These are phyloP conservation scores for Stomatorhinus walkeri DNA, from an alignment of 2,797 vertebrate genomes.

Conservation along the genomic window DNA sequence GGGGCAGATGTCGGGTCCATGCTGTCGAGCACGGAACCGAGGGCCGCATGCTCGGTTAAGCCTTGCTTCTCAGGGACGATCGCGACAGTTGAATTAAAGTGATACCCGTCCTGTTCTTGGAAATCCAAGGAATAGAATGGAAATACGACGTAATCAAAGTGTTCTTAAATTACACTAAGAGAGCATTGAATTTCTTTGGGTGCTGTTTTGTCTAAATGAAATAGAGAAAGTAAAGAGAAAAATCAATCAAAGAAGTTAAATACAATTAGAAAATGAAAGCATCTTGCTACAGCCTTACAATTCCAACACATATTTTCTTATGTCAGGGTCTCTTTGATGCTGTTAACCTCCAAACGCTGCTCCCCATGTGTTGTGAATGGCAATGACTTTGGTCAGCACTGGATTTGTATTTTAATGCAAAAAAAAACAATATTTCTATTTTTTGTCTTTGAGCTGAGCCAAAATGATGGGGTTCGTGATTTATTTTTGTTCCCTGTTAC, in stretches of 20 bases:
- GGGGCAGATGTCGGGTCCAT: conserved; percentile 51
- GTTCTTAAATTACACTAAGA: not conserved
- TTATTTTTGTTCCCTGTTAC: conserved; percentile 41
- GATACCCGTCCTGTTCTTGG: not conserved
- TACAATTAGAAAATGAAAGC: not conserved
- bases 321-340: not conserved
- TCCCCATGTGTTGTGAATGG: not conserved
- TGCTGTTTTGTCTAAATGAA: not conserved
- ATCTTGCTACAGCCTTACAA: not conserved
- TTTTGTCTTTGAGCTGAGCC: conserved; percentile 38
- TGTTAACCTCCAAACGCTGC: not conserved
- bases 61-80: not conserved
- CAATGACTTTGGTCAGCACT: not conserved
- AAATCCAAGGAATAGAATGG: conserved; percentile 1
- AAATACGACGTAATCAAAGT: not conserved
- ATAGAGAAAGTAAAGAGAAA: not conserved
- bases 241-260: not conserved
- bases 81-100: not conserved
- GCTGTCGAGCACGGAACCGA: conserved; percentile 41
- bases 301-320: not conserved
- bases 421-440: conserved; percentile 46
- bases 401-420: conserved; percentile 18
- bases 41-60: conserved; percentile 30
- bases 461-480: conserved; percentile 46
- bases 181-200: not conserved